Base-by-base conservation (phyloP, 2,888 invertebrate species). In the Anarsia innoxiella region DNA sequence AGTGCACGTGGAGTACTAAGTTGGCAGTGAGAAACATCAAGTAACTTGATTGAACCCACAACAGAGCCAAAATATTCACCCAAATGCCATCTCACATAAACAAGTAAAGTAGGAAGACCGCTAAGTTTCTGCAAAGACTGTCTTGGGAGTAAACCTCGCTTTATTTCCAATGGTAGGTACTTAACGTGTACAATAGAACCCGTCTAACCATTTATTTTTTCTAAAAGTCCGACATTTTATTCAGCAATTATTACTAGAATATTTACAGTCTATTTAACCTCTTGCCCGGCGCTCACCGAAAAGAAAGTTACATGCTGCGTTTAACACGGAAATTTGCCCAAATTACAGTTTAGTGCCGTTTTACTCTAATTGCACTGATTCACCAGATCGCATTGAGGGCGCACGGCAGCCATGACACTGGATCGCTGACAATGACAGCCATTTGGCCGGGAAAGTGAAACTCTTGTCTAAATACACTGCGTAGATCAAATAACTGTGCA, bases 251-350 rank as follows among this genome's bases (percentile, higher is more conserved):
- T 44, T 44, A 42, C 51, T 52, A 40, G 54, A 58, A 60, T 55
- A 58, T 71, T 78, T 72, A 77, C 74, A 82, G 66, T 78, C 80
- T 77, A 75, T 79, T 82, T 77, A 78, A 76, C 69, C 71, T 65
- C 55, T 62, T 58, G 48, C 50, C 53, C 51, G 56, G 54, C 45
- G 53, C 48, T 52, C 46, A 60, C 59, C 58, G 59, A 75, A 79
- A 82, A 77, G 80, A 80, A 82, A 82, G 79, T 73, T 64, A 66
- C 63, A 76, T 68, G 69, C 65, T 59, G 67, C 66, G 69, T 75
- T 80, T 73, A 79, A 66, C 74, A 73, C 72, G 67, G 66, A 72
- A 73, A 77, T 69, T 71, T 59, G 59, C 53, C 66, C 60, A 75
- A 77, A 82, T 77, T 72, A 72, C 74, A 66, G 66, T 72, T 78